phyloP scores from a whole-genome alignment of 2,113 vertebrate genomes.

The Ptychochromis oligacanthus region DNA sequence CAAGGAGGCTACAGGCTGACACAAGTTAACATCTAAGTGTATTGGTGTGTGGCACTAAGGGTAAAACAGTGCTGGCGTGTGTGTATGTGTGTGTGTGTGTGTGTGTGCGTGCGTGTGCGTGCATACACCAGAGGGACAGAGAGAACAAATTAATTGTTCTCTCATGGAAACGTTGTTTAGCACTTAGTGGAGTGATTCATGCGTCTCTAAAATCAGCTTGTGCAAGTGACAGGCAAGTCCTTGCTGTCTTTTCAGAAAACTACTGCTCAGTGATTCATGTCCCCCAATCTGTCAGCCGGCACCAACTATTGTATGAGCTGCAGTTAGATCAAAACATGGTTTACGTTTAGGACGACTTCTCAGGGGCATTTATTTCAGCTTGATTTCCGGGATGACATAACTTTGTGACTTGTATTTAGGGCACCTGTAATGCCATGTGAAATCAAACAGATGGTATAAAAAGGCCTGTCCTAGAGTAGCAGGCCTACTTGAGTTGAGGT shows the following conservation, averaged over 20 bases:
- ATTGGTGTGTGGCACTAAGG: slow-evolving; percentile 10
- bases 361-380: background rate
- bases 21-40: background rate
- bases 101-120: slow-evolving; percentile 4
- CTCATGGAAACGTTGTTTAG: slow-evolving; percentile 68
- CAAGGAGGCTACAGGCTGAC: background rate
- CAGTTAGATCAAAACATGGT: slow-evolving; percentile 1
- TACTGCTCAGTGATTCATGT: slow-evolving; percentile 67
- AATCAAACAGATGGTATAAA: background rate
- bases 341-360: slow-evolving; percentile 1
- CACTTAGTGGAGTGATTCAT: slow-evolving; percentile 66
- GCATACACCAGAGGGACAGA: slow-evolving; percentile 35
- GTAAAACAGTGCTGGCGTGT: slow-evolving; percentile 16
- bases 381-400: background rate
- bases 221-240: slow-evolving; percentile 66
- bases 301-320: slow-evolving; percentile 9
- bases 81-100: slow-evolving; percentile 1
- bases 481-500: background rate
- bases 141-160: slow-evolving; percentile 69
- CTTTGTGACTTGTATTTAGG: background rate
- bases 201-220: slow-evolving; percentile 53
- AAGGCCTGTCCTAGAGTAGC: background rate
- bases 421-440: background rate
- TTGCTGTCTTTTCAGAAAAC: slow-evolving; percentile 51
- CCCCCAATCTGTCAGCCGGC: slow-evolving; percentile 63